Percentiles rank a stretch among this genome's conserved stretches.
Evolutionary conservation across 2,113 vertebrate species (phyloP).

Genomic region (Pipa parva): DNA sequence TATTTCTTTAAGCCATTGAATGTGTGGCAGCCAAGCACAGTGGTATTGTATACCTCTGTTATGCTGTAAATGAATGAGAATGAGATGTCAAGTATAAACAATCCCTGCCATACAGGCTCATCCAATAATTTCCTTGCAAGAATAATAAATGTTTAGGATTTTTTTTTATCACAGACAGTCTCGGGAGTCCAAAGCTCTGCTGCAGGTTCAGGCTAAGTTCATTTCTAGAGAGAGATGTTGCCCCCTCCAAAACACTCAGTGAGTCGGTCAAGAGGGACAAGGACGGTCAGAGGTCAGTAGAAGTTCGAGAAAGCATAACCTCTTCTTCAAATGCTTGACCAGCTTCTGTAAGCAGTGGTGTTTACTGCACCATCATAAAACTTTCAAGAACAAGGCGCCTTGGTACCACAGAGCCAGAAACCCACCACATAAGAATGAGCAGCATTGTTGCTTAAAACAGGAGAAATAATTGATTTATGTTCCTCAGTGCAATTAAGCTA

Average conservation of each 20-base stretch:
- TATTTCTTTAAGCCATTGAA: too few species aligned
- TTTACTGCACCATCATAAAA: conserved; percentile 70
- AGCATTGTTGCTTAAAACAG: conserved; percentile 77
- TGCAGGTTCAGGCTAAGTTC: conserved; percentile 92
- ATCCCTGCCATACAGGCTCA: too few species aligned
- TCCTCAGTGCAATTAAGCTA: conserved; percentile 74
- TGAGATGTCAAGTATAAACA: too few species aligned
- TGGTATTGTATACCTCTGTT: too few species aligned
- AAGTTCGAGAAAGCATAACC: conserved; percentile 79
- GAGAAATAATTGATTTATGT: conserved; percentile 86
- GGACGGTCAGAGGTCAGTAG: conserved; percentile 72
- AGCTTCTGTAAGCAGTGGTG: conserved; percentile 52
- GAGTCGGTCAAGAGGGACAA: conserved; percentile 63
- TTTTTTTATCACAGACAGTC: too few species aligned
- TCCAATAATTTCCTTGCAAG: too few species aligned
- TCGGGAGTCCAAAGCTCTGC: conserved; percentile 58
- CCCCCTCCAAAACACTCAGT: conserved; percentile 46
- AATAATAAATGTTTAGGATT: too few species aligned
- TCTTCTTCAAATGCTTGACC: conserved; percentile 50
- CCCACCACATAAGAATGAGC: conserved; percentile 65
- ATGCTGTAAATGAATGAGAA: too few species aligned
- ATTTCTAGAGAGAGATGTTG: conserved; percentile 61
- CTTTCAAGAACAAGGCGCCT: conserved; percentile 62
- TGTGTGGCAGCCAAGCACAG: too few species aligned
- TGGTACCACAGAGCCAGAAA: conserved; percentile 67